phyloP scores from a whole-genome alignment of 2,113 vertebrate species.

The Galemys pyrenaicus region DNA sequence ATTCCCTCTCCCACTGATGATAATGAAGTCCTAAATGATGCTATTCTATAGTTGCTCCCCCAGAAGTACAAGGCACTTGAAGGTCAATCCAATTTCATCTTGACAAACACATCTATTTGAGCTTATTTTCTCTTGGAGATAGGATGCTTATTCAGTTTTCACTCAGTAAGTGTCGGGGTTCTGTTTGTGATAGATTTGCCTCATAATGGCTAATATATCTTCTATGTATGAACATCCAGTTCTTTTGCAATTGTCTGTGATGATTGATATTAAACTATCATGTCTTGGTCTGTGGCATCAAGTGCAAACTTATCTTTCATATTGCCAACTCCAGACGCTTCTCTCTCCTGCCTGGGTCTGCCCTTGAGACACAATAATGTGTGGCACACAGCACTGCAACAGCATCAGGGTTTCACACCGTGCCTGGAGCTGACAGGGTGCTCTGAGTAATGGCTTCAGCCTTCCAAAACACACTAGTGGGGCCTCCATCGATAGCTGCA shows the following conservation, averaged over 20 bases:
- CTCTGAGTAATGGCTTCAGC: conserved; percentile 16
- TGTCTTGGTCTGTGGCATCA: conserved; percentile 63
- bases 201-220: conserved; percentile 62
- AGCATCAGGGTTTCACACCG: neutral
- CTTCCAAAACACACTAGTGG: neutral
- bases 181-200: conserved; percentile 53
- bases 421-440: neutral
- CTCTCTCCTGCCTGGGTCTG: neutral
- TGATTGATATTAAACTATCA: conserved; percentile 74
- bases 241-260: conserved; percentile 59
- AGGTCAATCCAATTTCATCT: conserved; percentile 61
- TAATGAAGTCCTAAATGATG: neutral
- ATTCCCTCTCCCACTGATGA: neutral
- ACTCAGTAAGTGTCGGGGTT: conserved; percentile 36
- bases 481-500: neutral
- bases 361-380: conserved; percentile 33
- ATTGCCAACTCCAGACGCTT: neutral
- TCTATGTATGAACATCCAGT: conserved; percentile 50
- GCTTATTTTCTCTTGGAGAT: conserved; percentile 58
- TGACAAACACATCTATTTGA: conserved; percentile 65
- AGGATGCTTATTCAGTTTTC: conserved; percentile 39
- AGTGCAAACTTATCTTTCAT: conserved; percentile 69
- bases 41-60: neutral
- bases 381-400: fast-evolving
- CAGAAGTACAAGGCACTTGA: conserved; percentile 30